Conservation (phyloP, 2,888 invertebrate genomes). For the Drosophila leonis region DNA sequence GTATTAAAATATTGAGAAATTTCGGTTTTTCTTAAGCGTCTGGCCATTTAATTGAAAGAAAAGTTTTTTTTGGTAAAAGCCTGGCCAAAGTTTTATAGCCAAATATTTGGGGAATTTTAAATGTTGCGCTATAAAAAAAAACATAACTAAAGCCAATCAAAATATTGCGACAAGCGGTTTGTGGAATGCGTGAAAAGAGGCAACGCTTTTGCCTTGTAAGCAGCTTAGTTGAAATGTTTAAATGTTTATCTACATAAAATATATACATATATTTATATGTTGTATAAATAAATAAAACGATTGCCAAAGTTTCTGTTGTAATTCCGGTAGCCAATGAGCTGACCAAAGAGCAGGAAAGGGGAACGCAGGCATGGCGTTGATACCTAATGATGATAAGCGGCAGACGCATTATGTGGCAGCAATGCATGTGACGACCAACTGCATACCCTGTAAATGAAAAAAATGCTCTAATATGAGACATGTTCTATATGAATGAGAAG, state of each 20-base stretch:
- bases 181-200: slow-evolving; percentile 17
- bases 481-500: background rate
- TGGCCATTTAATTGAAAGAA: slow-evolving; percentile 64
- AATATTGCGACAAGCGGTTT: slow-evolving; percentile 72
- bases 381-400: slow-evolving; percentile 37
- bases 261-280: slow-evolving; percentile 17
- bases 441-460: slow-evolving; percentile 15
- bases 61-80: slow-evolving; percentile 37
- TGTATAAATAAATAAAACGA: slow-evolving; percentile 18
- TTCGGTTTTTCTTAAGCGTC: slow-evolving; percentile 33
- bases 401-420: slow-evolving; percentile 17
- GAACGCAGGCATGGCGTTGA: slow-evolving; percentile 19
- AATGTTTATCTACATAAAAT: slow-evolving; percentile 14
- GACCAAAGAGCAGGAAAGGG: slow-evolving; percentile 12
- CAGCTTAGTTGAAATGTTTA: slow-evolving; percentile 59
- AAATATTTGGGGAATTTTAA: slow-evolving; percentile 69
- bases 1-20: slow-evolving; percentile 44
- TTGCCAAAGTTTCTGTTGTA: slow-evolving; percentile 54
- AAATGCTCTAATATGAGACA: background rate
- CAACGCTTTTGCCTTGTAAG: slow-evolving; percentile 57
- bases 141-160: slow-evolving; percentile 54
- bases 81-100: slow-evolving; percentile 50
- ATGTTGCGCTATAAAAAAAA: slow-evolving; percentile 41
- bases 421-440: slow-evolving; percentile 4
- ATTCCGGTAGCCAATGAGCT: slow-evolving; percentile 55